phyloP scores from a whole-genome alignment of 2,113 vertebrate species.

The Picathartes gymnocephalus region DNA sequence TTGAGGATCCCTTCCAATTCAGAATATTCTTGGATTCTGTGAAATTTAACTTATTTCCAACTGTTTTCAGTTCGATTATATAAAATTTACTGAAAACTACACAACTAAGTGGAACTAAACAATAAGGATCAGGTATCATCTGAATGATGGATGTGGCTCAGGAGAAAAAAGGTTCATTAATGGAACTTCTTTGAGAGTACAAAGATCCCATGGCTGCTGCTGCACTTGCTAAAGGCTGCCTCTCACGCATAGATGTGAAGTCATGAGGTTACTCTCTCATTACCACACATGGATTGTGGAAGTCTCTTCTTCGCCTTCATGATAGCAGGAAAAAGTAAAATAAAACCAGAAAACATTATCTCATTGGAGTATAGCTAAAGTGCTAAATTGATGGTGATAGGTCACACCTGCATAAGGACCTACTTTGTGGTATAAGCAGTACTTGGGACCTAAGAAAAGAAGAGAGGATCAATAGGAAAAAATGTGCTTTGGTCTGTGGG shows the following conservation, averaged over 20 bases:
- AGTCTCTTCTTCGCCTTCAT: background rate
- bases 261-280: background rate
- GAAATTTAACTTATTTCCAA: background rate
- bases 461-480: background rate
- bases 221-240: background rate
- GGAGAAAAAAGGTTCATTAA: background rate
- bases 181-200: background rate
- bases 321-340: background rate
- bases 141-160: background rate
- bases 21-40: background rate
- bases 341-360: background rate
- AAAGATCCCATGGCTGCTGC: accelerated
- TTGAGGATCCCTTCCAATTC: background rate
- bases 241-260: accelerated
- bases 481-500: accelerated
- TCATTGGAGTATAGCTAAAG: background rate
- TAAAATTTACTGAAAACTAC: background rate
- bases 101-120: background rate
- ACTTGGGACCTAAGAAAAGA: background rate
- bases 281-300: background rate
- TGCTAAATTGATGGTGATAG: background rate
- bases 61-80: background rate
- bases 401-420: background rate
- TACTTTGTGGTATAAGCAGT: background rate
- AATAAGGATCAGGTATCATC: background rate